Percentiles rank a stretch among this genome's conserved stretches.
Evolutionary conservation across 2,888 invertebrate genomes (phyloP).

Genomic region (Microctonus aethiopoides): DNA sequence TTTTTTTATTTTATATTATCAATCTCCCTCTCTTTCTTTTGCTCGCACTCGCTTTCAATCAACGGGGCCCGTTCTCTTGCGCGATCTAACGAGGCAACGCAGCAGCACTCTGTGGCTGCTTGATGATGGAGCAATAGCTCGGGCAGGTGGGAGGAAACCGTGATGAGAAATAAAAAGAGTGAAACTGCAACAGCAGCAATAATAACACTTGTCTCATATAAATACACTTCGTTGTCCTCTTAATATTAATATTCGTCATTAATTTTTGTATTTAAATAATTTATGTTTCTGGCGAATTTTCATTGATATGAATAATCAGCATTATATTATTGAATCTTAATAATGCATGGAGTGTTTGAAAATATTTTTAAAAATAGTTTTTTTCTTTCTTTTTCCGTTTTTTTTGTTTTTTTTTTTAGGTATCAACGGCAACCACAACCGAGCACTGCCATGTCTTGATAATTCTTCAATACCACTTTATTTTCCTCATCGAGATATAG

Average conservation of each 20-base stretch:
- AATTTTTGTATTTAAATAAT: not conserved
- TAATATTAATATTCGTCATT: not conserved
- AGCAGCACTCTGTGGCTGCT: not conserved
- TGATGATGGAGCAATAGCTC: conserved; percentile 22
- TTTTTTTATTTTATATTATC: not conserved
- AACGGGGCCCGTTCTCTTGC: conserved; percentile 3
- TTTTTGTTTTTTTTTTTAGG: not conserved
- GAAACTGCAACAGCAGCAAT: not conserved
- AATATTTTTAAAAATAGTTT: not conserved
- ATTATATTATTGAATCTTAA: too few relatives aligned
- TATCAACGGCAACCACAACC: conserved; percentile 96
- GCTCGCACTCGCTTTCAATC: not conserved
- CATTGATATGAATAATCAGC: too few relatives aligned
- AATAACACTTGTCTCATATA: not conserved
- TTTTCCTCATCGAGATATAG: conserved; percentile 94
- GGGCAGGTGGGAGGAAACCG: not conserved
- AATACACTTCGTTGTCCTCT: not conserved
- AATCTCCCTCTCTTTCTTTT: conserved; percentile 3
- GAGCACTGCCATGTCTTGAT: conserved; percentile 98
- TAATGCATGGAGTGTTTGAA: not conserved
- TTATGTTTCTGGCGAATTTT: not conserved
- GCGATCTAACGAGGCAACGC: conserved; percentile 9
- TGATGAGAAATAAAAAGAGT: not conserved
- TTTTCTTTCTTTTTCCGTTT: not conserved
- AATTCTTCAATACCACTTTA: conserved; percentile 97